Percentiles rank a stretch among this genome's conserved stretches.
Conservation (phyloP, 2,888 invertebrate genomes). For the Torymus aiolomorphi region DNA sequence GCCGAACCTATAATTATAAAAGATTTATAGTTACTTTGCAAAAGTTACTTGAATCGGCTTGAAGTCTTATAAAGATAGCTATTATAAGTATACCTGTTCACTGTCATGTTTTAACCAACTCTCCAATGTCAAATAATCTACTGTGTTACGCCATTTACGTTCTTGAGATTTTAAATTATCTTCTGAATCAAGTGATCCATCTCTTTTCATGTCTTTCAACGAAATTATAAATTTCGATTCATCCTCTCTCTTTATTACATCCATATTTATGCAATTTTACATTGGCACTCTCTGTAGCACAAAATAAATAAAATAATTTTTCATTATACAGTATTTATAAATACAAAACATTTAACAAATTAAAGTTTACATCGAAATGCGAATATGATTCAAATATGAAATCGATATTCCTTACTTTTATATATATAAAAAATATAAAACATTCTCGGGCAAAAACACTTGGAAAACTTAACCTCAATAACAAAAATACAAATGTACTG, state of each 20-base stretch:
- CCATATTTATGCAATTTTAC: constrained; percentile 17
- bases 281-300: neutral
- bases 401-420: too few species aligned
- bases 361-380: too few species aligned
- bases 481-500: neutral
- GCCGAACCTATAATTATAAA: constrained; percentile 78
- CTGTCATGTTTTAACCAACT: constrained; percentile 79
- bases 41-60: constrained; percentile 55
- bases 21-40: constrained; percentile 36
- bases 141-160: constrained; percentile 78
- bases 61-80: neutral
- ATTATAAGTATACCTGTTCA: constrained; percentile 77
- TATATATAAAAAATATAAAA: too few species aligned
- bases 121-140: constrained; percentile 77
- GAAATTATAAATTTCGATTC: constrained; percentile 10
- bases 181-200: constrained; percentile 64
- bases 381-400: too few species aligned
- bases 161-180: constrained; percentile 58
- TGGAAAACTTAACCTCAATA: constrained; percentile 13
- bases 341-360: neutral
- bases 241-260: neutral
- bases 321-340: neutral
- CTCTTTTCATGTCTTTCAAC: constrained; percentile 61
- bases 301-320: neutral
- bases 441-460: too few species aligned